Evolutionary conservation across 2,113 vertebrate species (phyloP), one percentile per base, ranked within the genome.

Genomic region (Galeopterus variegatus): DNA sequence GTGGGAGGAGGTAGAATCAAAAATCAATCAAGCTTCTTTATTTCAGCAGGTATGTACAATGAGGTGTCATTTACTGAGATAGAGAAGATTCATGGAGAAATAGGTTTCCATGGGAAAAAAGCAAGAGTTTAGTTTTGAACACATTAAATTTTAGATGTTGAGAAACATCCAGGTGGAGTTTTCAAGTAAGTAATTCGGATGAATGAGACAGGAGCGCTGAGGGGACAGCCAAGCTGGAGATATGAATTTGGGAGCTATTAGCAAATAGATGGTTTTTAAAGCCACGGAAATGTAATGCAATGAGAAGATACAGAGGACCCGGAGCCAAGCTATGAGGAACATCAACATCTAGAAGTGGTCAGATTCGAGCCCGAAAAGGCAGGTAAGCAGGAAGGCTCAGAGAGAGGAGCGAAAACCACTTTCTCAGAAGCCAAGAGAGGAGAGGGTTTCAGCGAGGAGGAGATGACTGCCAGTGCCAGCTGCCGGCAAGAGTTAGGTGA

Each of bases 211-310:
- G 54, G 31, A 95, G 33, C 54, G n/a, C 52, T 79, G 85, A 83
- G 58, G 72, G 41, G 86, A 94, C 60, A 93, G 26, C 41, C 17
- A n/a, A 64, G 81, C 24, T 7, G 54, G 60, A 93, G 62, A 65
- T 9, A 89, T 14, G 77, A 86, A 80, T 64, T 18, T n/a, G 77
- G 93, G 76, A 31, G 81, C 33, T 79, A 97, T 98, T 94, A 98
- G 93, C 97, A 97, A 94, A 94, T 23, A 97, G 97, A 94, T 94
- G 33, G 96, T 73, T 94, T 97, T 81, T 73, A 93, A 94, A 93
- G 93, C 77, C 82, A 86, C 52, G 81, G 93, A 89, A 91, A 80
- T 31, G 18, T 48, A 36, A 19, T 2, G 4, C 9, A 70, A 69
- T 79, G 48, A 60, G 50, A 80, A 82, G 75, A 76, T 19, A 62